These are phyloP conservation scores for Leptopilina drosophilae DNA, from an alignment of 2,888 invertebrate species.

Conservation along the genomic window DNA sequence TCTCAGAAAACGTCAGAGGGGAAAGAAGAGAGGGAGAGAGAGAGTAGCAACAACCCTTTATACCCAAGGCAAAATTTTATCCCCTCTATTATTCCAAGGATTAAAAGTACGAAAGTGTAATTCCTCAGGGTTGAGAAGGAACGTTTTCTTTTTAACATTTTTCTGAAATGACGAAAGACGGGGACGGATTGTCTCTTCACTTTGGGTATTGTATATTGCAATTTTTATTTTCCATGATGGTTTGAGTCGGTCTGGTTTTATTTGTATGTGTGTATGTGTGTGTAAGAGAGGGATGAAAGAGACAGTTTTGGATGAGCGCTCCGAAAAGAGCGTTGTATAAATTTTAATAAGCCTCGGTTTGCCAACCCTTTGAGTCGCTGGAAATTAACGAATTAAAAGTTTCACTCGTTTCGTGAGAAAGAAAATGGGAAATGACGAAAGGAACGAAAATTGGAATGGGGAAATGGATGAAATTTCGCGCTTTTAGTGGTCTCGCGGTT, in stretches of 20 bases:
- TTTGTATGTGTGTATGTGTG: no score
- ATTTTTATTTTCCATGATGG: slow-evolving; percentile 44
- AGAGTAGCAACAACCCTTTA: slow-evolving; percentile 63
- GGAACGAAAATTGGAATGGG: slow-evolving; percentile 35
- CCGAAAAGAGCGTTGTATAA: slow-evolving; percentile 66
- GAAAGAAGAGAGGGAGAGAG: slow-evolving; percentile 22
- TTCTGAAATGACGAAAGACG: slow-evolving; percentile 41
- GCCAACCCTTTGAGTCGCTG: slow-evolving; percentile 73
- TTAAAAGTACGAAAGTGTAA: slow-evolving; percentile 73
- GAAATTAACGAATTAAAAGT: slow-evolving; percentile 77
- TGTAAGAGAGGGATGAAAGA: slow-evolving; percentile 45
- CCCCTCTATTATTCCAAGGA: slow-evolving; percentile 70
- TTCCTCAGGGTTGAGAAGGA: slow-evolving; percentile 61
- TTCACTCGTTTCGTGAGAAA: slow-evolving; percentile 67
- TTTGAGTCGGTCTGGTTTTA: no score
- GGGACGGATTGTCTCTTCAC: slow-evolving; percentile 45
- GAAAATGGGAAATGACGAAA: slow-evolving; percentile 49
- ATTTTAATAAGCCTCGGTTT: slow-evolving; percentile 75
- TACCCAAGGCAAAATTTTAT: slow-evolving; percentile 48
- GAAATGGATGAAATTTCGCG: slow-evolving; percentile 48
- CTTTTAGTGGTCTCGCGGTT: slow-evolving; percentile 73
- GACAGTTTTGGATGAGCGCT: slow-evolving; percentile 49
- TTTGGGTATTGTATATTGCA: slow-evolving; percentile 36
- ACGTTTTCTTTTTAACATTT: slow-evolving; percentile 41
- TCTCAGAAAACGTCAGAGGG: slow-evolving; percentile 45